These are phyloP conservation scores for Syngnathus typhle DNA, from an alignment of 2,113 vertebrate genomes.

Conservation along the genomic window DNA sequence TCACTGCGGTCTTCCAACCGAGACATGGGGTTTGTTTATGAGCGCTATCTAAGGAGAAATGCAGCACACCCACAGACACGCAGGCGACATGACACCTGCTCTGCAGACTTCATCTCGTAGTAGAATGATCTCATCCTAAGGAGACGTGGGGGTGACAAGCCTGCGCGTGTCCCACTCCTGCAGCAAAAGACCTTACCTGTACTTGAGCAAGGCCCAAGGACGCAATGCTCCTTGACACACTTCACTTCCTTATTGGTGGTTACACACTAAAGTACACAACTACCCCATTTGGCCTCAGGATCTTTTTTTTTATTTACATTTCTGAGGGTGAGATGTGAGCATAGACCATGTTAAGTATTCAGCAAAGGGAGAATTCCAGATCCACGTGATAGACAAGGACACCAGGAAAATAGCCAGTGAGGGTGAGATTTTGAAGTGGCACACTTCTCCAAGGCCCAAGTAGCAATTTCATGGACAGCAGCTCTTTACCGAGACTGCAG, in stretches of 20 bases:
- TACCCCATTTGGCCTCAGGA: conserved; percentile 24
- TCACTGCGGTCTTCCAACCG: conserved; percentile 31
- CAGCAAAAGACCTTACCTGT: conserved; percentile 44
- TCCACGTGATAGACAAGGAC: conserved; percentile 26
- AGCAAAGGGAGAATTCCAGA: conserved; percentile 16
- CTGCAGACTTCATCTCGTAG: conserved; percentile 52
- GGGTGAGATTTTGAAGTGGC: conserved; percentile 25
- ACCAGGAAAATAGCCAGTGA: conserved; percentile 13
- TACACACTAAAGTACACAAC: conserved; percentile 10
- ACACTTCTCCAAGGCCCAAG: conserved; percentile 50
- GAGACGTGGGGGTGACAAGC: conserved; percentile 29
- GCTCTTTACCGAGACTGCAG: conserved; percentile 53
- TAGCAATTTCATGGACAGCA: background rate
- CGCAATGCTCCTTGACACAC: conserved; percentile 14
- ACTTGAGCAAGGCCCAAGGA: conserved; percentile 45
- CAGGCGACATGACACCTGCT: conserved; percentile 50
- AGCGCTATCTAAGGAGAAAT: conserved; percentile 25
- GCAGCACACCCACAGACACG: conserved; percentile 21
- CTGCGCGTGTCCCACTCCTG: conserved; percentile 51
- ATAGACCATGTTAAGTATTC: conserved; percentile 9
- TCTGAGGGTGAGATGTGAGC: conserved; percentile 29
- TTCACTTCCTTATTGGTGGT: conserved; percentile 34
- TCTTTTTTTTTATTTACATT: conserved; percentile 9
- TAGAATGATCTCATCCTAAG: conserved; percentile 67
- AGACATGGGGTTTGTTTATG: conserved; percentile 38